Evolutionary conservation across 2,888 invertebrate genomes (phyloP).

Genomic region (Barypeithes pellucidus): DNA sequence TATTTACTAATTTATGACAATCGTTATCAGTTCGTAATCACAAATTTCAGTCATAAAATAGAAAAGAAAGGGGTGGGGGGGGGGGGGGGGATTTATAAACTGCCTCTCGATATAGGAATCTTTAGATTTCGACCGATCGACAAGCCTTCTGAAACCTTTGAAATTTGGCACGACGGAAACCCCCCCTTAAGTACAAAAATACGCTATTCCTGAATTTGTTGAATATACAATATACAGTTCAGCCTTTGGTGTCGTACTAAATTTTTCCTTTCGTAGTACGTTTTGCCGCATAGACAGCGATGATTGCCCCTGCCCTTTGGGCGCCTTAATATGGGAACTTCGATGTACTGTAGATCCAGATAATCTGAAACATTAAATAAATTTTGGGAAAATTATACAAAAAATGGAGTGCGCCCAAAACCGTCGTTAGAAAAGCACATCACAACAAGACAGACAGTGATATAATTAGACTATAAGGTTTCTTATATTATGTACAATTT

Average conservation of each 20-base stretch:
- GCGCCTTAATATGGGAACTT: slow-evolving; percentile 54
- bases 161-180: no score
- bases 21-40: no score
- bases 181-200: no score
- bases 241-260: slow-evolving; percentile 62
- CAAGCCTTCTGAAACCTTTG: no score
- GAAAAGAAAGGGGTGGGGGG: no score
- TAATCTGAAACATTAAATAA: slow-evolving; percentile 25
- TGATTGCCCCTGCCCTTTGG: slow-evolving; percentile 62
- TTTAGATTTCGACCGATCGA: no score
- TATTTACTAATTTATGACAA: no score
- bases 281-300: slow-evolving; percentile 61
- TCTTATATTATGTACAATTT: background rate
- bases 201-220: slow-evolving; percentile 32
- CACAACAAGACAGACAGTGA: background rate
- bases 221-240: slow-evolving; percentile 58
- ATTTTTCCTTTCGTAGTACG: slow-evolving; percentile 64
- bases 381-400: background rate
- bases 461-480: no score
- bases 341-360: slow-evolving; percentile 38
- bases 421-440: background rate
- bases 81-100: no score
- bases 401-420: background rate
- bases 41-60: no score
- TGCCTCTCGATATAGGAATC: no score